Conservation (phyloP, 2,888 invertebrate species). For the Dusona sp. region DNA sequence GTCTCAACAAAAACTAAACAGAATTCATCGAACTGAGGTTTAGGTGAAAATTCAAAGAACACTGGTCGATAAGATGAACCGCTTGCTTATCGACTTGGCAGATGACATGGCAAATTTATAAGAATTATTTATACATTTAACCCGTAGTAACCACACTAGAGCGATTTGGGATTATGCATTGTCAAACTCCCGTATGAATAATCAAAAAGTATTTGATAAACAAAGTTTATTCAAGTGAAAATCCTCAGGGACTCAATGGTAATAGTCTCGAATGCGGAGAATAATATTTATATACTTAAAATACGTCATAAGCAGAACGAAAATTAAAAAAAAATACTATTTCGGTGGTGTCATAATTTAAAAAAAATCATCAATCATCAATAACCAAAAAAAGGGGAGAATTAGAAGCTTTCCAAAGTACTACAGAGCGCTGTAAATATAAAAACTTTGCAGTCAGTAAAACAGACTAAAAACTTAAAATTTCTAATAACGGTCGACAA, state of each 20-base stretch:
- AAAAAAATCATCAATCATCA: not conserved
- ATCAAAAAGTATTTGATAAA: too few species aligned
- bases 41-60: not conserved
- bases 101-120: not conserved
- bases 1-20: not conserved
- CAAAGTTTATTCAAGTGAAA: too few species aligned
- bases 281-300: too few species aligned
- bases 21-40: not conserved
- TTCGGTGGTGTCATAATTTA: too few species aligned
- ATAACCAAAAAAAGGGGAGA: not conserved
- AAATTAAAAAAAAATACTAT: too few species aligned
- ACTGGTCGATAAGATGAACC: not conserved
- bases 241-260: too few species aligned
- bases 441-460: not conserved
- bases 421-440: too few species aligned
- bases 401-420: not conserved
- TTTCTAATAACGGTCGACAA: not conserved
- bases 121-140: not conserved
- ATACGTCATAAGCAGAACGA: too few species aligned
- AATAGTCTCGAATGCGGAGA: too few species aligned
- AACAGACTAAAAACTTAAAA: not conserved
- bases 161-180: too few species aligned
- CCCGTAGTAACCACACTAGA: too few species aligned
- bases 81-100: not conserved
- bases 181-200: too few species aligned